A percentile compares a stretch with the other conserved stretches of the same genome.
Evolutionary conservation across 2,888 invertebrate species (phyloP).

Genomic region (Lissonota sp.): DNA sequence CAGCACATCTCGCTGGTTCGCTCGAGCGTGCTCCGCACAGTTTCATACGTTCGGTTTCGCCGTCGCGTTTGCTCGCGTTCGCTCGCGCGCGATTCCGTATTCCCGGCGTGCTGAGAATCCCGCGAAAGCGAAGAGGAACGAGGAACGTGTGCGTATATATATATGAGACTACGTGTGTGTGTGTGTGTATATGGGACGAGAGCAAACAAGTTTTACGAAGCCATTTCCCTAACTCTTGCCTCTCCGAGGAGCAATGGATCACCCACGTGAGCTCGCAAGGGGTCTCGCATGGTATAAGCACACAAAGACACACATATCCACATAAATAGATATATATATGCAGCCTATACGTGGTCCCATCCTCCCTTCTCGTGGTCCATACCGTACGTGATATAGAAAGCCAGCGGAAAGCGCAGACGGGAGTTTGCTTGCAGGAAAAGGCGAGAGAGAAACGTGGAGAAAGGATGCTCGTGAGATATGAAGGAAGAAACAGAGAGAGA

Average conservation of each 20-base stretch:
- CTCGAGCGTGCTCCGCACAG: constrained; percentile 51
- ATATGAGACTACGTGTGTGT: constrained; percentile 47
- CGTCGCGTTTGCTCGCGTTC: constrained; percentile 21
- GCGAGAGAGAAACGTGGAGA: constrained; percentile 5
- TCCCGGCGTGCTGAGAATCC: constrained; percentile 73
- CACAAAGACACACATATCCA: background rate
- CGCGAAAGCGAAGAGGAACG: constrained; percentile 57
- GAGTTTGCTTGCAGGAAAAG: constrained; percentile 16
- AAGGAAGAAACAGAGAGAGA: no score
- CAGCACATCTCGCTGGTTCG: constrained; percentile 70
- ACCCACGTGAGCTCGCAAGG: constrained; percentile 71
- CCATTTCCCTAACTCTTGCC: constrained; percentile 82
- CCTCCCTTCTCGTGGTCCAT: constrained; percentile 35
- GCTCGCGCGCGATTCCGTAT: constrained; percentile 77
- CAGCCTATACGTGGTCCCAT: constrained; percentile 41
- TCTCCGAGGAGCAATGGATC: constrained; percentile 83
- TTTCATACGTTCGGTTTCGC: constrained; percentile 13
- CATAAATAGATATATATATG: background rate
- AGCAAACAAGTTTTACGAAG: constrained; percentile 83
- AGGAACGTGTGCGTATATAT: constrained; percentile 15
- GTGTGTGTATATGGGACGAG: constrained; percentile 63
- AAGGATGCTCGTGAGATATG: background rate
- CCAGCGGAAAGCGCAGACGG: constrained; percentile 8
- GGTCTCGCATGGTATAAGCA: constrained; percentile 69
- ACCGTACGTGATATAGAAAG: constrained; percentile 51